Conservation (phyloP, 2,113 vertebrate species). For the Phylloscopus trochilus region DNA sequence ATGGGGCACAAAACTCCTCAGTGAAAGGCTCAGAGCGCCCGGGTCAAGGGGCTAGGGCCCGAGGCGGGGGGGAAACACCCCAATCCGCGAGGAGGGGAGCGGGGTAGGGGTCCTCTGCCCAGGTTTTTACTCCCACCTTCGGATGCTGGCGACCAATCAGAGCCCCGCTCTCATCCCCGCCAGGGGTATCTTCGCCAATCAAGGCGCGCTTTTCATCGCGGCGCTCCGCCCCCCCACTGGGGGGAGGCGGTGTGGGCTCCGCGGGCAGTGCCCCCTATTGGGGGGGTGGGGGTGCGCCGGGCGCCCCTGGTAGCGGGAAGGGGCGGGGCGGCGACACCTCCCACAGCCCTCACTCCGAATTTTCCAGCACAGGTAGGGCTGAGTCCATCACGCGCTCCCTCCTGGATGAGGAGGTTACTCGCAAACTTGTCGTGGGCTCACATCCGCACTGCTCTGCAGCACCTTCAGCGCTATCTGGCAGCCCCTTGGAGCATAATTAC, state of each 20-base stretch:
- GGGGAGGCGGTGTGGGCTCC: neutral
- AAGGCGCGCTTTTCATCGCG: neutral
- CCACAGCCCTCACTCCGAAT: accelerated
- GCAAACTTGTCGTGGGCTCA: accelerated
- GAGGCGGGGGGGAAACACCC: neutral
- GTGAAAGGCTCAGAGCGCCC: neutral
- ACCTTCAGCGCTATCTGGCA: too few relatives aligned
- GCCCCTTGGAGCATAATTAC: accelerated
- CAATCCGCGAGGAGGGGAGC: too few relatives aligned
- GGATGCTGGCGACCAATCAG: neutral
- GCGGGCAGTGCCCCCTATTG: neutral
- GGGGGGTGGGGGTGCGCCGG: neutral
- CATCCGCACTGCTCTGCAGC: accelerated
- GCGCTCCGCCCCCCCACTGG: neutral
- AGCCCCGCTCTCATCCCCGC: neutral
- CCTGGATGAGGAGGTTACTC: accelerated
- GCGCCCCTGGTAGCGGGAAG: neutral
- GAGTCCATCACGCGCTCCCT: accelerated
- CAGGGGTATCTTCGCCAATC: neutral
- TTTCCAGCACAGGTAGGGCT: accelerated
- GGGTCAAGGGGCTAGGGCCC: neutral
- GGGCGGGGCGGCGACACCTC: too few relatives aligned
- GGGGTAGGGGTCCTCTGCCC: neutral
- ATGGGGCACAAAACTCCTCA: neutral
- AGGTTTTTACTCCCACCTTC: neutral